phyloP scores from a whole-genome alignment of 2,888 invertebrate species.

The Epistrophe grossulariae region DNA sequence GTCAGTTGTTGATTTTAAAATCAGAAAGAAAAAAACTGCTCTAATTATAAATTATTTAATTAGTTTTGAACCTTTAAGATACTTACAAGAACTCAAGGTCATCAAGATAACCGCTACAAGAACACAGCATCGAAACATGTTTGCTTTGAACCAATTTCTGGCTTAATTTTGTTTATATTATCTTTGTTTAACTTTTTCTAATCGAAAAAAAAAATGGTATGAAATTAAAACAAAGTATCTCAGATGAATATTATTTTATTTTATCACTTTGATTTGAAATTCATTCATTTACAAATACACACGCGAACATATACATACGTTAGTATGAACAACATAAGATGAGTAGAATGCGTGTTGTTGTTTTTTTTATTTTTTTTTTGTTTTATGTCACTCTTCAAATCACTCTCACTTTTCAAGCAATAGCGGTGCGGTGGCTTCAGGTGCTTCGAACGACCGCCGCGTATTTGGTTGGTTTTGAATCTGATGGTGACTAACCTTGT shows the following conservation, averaged over 20 bases:
- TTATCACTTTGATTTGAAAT: slow-evolving; percentile 26
- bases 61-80: slow-evolving; percentile 19
- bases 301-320: background rate
- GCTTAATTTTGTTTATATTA: slow-evolving; percentile 2
- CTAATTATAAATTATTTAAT: slow-evolving; percentile 13
- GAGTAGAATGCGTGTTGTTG: slow-evolving; percentile 53
- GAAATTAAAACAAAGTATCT: slow-evolving; percentile 47
- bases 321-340: slow-evolving; percentile 1
- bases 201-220: slow-evolving; percentile 28
- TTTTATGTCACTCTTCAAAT: slow-evolving; percentile 55
- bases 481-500: slow-evolving; percentile 66
- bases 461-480: slow-evolving; percentile 32
- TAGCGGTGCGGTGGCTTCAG: slow-evolving; percentile 55
- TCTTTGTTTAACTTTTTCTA: slow-evolving; percentile 18
- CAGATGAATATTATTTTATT: slow-evolving; percentile 1
- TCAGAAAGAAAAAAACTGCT: background rate
- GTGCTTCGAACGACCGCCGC: slow-evolving; percentile 30
- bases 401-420: slow-evolving; percentile 74
- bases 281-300: slow-evolving; percentile 23
- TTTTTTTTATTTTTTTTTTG: slow-evolving; percentile 30
- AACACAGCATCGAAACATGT: slow-evolving; percentile 61
- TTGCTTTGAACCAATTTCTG: slow-evolving; percentile 69
- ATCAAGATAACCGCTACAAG: slow-evolving; percentile 64
- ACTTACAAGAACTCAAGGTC: slow-evolving; percentile 71
- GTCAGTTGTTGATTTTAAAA: background rate